phyloP scores from a whole-genome alignment of 2,888 invertebrate genomes.

The Pammene fasciana region DNA sequence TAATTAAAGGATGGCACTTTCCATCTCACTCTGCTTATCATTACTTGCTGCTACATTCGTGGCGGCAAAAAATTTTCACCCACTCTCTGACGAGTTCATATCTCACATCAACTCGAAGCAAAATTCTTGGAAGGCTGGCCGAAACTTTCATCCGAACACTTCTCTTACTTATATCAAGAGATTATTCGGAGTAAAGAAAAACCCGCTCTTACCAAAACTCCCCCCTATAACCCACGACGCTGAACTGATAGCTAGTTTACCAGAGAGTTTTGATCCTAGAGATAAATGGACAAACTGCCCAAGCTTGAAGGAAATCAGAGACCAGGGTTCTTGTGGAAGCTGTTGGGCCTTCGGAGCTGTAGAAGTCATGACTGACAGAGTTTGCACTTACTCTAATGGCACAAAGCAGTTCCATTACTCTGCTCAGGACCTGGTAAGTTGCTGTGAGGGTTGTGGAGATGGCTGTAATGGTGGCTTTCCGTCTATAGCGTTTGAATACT shows the following conservation, averaged over 20 bases:
- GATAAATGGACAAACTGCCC: slow-evolving; percentile 93
- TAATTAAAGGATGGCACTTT: background rate
- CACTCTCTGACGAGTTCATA: slow-evolving; percentile 4
- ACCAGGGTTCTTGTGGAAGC: slow-evolving; percentile 95
- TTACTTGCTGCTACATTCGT: background rate
- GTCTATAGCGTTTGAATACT: slow-evolving; percentile 93
- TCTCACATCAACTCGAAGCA: slow-evolving; percentile 66
- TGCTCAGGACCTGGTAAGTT: slow-evolving; percentile 92
- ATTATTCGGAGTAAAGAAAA: slow-evolving; percentile 88
- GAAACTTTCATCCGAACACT: slow-evolving; percentile 87
- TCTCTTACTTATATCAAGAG: slow-evolving; percentile 84
- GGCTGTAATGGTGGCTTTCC: slow-evolving; percentile 90
- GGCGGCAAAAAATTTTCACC: background rate
- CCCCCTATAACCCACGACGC: slow-evolving; percentile 65
- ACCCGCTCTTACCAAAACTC: slow-evolving; percentile 78
- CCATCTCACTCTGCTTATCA: background rate
- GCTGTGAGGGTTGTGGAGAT: slow-evolving; percentile 75
- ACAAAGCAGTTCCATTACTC: slow-evolving; percentile 76
- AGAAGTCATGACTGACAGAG: slow-evolving; percentile 84
- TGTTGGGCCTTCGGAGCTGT: slow-evolving; percentile 97
- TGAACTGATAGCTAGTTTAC: slow-evolving; percentile 79
- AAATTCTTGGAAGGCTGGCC: slow-evolving; percentile 71
- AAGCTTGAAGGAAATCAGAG: slow-evolving; percentile 64
- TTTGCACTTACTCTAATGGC: background rate
- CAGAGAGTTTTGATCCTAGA: slow-evolving; percentile 91